phyloP scores from a whole-genome alignment of 2,113 vertebrate species.

The Nettapus auritus region DNA sequence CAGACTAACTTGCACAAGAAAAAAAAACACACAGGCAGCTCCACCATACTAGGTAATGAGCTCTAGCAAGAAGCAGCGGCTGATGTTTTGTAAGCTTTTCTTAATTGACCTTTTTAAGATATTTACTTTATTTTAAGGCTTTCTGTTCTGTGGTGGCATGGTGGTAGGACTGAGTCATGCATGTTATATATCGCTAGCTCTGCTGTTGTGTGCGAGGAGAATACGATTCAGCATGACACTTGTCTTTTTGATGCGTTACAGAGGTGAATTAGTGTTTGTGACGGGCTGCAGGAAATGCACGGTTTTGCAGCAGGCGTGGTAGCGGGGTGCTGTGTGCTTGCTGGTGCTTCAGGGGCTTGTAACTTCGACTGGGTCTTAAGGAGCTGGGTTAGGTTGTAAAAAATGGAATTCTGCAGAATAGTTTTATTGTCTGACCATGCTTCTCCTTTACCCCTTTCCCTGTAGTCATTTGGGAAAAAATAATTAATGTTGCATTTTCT shows the following conservation, averaged over 20 bases:
- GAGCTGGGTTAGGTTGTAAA: slow-evolving; percentile 12
- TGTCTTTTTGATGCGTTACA: slow-evolving; percentile 48
- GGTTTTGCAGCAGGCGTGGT: neutral
- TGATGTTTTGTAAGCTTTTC: slow-evolving; percentile 70
- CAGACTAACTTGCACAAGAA: slow-evolving; percentile 70
- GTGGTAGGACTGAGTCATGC: slow-evolving; percentile 63
- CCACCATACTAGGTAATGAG: slow-evolving; percentile 69
- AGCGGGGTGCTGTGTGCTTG: slow-evolving; percentile 9
- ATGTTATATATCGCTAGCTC: slow-evolving; percentile 56
- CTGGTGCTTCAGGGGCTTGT: neutral
- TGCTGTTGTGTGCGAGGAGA: slow-evolving; percentile 41
- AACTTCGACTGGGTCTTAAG: slow-evolving; percentile 24
- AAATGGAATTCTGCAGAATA: slow-evolving; percentile 54
- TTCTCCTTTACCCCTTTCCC: neutral
- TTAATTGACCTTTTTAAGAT: slow-evolving; percentile 63
- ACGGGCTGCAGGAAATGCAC: neutral
- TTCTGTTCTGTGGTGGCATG: slow-evolving; percentile 19
- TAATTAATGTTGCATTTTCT: neutral
- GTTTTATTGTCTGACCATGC: neutral
- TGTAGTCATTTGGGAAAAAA: neutral
- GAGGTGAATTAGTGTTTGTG: slow-evolving; percentile 13
- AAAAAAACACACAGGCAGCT: slow-evolving; percentile 61
- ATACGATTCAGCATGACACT: slow-evolving; percentile 61
- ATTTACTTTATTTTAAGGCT: slow-evolving; percentile 53
- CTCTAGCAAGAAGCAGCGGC: slow-evolving; percentile 63